phyloP scores from a whole-genome alignment of 2,888 invertebrate genomes.

The Leptinotarsa peninsularis region DNA sequence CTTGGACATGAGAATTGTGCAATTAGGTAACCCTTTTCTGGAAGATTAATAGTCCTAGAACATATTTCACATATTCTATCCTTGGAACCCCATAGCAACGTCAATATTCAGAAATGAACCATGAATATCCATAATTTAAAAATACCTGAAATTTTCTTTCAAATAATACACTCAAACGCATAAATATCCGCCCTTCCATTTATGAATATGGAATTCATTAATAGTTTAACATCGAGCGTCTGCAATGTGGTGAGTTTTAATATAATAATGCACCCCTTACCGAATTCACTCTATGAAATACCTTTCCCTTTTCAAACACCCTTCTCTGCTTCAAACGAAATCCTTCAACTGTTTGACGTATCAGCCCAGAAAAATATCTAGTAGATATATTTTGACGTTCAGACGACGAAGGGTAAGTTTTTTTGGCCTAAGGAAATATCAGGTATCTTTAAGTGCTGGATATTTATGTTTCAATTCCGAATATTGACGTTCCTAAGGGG shows the following conservation, averaged over 20 bases:
- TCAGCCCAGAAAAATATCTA: constrained; percentile 5
- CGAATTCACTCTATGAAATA: constrained; percentile 35
- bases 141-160: background rate
- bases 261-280: constrained; percentile 50
- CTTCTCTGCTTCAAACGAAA: constrained; percentile 20
- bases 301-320: constrained; percentile 29
- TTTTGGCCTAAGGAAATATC: background rate
- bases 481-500: background rate
- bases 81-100: background rate
- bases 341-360: constrained; percentile 15
- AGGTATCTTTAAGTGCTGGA: background rate
- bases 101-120: background rate
- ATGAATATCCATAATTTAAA: background rate
- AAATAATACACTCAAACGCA: background rate
- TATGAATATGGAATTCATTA: constrained; percentile 49
- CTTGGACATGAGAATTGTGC: too few relatives aligned
- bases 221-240: constrained; percentile 48
- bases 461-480: background rate
- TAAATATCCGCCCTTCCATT: constrained; percentile 21
- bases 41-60: too few relatives aligned
- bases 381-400: background rate
- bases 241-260: constrained; percentile 46
- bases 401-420: background rate
- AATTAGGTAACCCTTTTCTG: too few relatives aligned
- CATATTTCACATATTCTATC: background rate